A percentile compares a stretch with the other conserved stretches of the same genome.
phyloP scores from a whole-genome alignment of 2,113 vertebrate species.

The Numida meleagris region DNA sequence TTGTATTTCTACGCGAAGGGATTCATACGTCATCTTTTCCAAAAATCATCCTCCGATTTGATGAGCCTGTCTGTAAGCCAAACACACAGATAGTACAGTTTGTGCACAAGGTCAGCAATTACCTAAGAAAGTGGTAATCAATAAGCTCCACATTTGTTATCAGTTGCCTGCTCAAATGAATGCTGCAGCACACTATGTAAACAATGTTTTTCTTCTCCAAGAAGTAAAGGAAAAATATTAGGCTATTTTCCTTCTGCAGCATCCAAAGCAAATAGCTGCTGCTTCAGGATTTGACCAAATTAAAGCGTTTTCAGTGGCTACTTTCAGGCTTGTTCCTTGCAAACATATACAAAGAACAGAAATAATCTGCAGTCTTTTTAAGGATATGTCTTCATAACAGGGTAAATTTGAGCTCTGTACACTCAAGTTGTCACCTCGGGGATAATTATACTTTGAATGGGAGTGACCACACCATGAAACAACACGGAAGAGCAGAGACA shows the following conservation, averaged over 20 bases:
- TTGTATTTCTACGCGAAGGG: not conserved
- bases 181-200: not conserved
- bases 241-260: not conserved
- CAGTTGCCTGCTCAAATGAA: not conserved
- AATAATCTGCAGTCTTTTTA: not conserved
- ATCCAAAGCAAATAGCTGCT: not conserved
- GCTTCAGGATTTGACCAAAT: not conserved
- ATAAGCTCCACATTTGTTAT: not conserved
- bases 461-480: slow-evolving; percentile 59
- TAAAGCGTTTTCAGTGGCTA: not conserved
- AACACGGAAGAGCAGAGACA: slow-evolving; percentile 48
- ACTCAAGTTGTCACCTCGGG: not conserved
- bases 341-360: not conserved
- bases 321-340: not conserved
- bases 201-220: not conserved
- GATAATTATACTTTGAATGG: not conserved
- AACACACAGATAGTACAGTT: not conserved
- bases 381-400: not conserved
- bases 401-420: not conserved
- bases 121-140: not conserved
- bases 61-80: not conserved
- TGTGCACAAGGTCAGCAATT: not conserved
- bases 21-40: not conserved
- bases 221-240: not conserved
- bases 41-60: not conserved